Evolutionary conservation across 2,888 invertebrate genomes (phyloP).

Genomic region (Subacronicta megacephala): DNA sequence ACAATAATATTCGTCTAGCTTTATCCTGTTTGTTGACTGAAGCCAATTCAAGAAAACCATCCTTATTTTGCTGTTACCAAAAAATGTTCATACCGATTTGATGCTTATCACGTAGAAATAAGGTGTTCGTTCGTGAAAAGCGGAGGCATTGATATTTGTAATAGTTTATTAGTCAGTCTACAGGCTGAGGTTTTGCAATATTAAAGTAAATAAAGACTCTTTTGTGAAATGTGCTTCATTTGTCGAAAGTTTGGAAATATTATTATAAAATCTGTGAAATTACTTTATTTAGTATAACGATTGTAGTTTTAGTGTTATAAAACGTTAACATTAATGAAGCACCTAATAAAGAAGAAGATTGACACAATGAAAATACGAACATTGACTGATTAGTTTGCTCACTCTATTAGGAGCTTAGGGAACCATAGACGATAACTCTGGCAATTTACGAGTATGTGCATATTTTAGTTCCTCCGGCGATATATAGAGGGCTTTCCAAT

Average conservation of each 20-base stretch:
- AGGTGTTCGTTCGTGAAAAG: not conserved
- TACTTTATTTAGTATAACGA: too few species aligned
- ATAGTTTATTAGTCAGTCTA: slow-evolving; percentile 52
- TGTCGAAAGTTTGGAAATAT: slow-evolving; percentile 3
- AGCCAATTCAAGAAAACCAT: slow-evolving; percentile 67
- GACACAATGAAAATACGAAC: too few species aligned
- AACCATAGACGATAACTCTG: too few species aligned
- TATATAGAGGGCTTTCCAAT: too few species aligned
- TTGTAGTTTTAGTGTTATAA: too few species aligned
- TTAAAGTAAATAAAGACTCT: slow-evolving; percentile 46
- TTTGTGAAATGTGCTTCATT: slow-evolving; percentile 20
- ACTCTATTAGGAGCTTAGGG: too few species aligned
- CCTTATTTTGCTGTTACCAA: not conserved
- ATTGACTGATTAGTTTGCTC: too few species aligned
- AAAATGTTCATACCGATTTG: slow-evolving; percentile 7
- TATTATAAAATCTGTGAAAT: not conserved
- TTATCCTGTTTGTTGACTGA: slow-evolving; percentile 70
- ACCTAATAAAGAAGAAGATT: too few species aligned
- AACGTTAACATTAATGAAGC: too few species aligned
- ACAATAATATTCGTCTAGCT: slow-evolving; percentile 79
- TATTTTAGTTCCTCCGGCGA: too few species aligned
- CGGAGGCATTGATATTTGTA: slow-evolving; percentile 32
- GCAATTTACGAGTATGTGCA: too few species aligned
- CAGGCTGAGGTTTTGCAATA: slow-evolving; percentile 56
- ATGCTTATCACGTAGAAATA: not conserved